Base-by-base conservation (phyloP, 53 echinoderm and acorn worm genomes). In the Stichopus horrens region DNA sequence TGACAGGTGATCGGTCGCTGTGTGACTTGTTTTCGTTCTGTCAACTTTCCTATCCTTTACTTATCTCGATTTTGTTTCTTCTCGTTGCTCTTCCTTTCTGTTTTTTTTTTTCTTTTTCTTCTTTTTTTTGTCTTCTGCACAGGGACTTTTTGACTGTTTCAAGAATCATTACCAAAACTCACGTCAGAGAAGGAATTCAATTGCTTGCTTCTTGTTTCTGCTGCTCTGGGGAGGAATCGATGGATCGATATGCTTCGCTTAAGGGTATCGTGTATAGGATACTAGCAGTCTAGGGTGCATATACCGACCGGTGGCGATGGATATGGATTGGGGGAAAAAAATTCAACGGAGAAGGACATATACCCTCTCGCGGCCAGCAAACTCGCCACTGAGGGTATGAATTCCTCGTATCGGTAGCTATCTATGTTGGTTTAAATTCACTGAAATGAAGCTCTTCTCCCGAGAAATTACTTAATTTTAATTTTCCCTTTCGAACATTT, bases 111-210 rank as follows among this genome's bases (percentile, higher is more conserved):
- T 5, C 0, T 4, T 4, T 71, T 13, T 68, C 5, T 68, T 14
- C 68, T 71, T 71, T 18, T 18, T 18, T 7, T 71, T 71, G 37
- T 37, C 37, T 63, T 13, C 14, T 13, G 8, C 63, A 14, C 10
- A 63, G 63, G 63, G 63, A 63, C 10, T 13, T 63, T 51, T 55
- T 78, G 54, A 18, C n/a, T 78, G 53, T 77, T 16, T 77, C 55
- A 53, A 78, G 53, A 78, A 78, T 78, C 79, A 55, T 78, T 78
- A 78, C 79, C 53, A 78, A 6, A 78, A 78, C 5, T 55, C 53
- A 75, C 53, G 79, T 78, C 79, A 78, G n/a, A 53, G 79, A 51
- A 78, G 54, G 23, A 52, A 53, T 55, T 53, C 55, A 13, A 63
- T 63, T 14, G 63, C 63, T 37, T 37, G 37, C 37, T 37, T 37